Conservation (phyloP, 2,113 vertebrate species). For the Axis porcinus region DNA sequence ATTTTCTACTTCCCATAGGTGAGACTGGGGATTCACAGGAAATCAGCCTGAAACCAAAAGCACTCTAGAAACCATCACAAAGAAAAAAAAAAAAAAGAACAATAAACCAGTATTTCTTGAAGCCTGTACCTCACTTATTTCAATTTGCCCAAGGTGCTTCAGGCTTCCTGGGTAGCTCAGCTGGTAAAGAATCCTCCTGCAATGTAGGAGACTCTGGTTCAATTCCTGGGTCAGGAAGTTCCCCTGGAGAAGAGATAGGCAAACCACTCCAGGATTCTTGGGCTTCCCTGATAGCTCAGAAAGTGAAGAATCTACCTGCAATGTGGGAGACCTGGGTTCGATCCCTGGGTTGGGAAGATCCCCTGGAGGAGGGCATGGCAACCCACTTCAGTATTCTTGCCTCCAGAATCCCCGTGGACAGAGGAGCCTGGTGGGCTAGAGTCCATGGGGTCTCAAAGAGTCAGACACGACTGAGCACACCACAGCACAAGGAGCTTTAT, state of each 20-base stretch:
- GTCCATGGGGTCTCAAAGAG: not conserved
- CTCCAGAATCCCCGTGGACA: not conserved
- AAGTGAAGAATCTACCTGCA: not conserved
- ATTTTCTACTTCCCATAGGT: not conserved
- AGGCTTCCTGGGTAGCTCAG: not conserved
- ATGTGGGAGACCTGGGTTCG: not conserved
- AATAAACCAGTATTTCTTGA: not conserved
- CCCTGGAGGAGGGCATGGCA: not conserved
- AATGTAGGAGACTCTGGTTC: not conserved
- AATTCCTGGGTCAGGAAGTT: not conserved
- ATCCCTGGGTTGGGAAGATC: not conserved
- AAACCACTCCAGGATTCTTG: not conserved
- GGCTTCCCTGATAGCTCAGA: not conserved
- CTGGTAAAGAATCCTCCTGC: not conserved
- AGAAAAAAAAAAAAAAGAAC: not conserved
- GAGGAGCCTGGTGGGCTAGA: not conserved
- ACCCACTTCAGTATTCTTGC: not conserved
- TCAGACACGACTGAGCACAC: not conserved
- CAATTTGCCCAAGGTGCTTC: not conserved
- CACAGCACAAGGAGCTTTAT: not conserved
- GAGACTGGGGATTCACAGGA: not conserved
- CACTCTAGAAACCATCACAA: not conserved
- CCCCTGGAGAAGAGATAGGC: not conserved
- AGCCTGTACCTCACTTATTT: not conserved
- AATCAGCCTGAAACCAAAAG: not conserved